These are phyloP conservation scores for Blastomussa wellsi DNA, from an alignment of 92 coral and sea anemone species.

Conservation along the genomic window DNA sequence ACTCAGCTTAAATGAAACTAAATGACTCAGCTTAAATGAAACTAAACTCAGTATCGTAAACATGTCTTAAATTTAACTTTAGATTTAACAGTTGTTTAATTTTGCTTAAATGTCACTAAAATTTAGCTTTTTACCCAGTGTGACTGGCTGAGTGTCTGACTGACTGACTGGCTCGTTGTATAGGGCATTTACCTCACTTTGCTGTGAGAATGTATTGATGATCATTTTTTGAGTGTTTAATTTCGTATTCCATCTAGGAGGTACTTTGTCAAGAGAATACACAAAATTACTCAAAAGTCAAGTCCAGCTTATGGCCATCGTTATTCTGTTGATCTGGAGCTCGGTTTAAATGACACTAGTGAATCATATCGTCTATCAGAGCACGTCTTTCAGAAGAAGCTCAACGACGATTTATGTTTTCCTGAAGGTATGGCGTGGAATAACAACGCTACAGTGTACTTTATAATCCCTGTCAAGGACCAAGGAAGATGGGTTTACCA, in stretches of 20 bases:
- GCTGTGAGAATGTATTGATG: no score
- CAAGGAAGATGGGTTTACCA: constrained; percentile 41
- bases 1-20: no score
- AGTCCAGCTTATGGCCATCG: constrained; percentile 40
- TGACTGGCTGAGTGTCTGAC: no score
- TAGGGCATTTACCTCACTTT: no score
- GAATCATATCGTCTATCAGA: constrained; percentile 35
- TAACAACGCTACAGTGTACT: constrained; percentile 20
- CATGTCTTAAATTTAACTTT: no score
- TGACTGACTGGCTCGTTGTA: no score
- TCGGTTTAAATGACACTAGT: neutral
- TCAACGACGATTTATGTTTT: constrained; percentile 24
- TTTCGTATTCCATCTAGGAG: neutral
- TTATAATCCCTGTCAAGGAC: constrained; percentile 36
- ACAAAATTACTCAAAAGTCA: constrained; percentile 29
- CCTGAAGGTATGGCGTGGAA: constrained; percentile 40
- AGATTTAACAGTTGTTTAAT: no score
- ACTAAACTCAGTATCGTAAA: no score
- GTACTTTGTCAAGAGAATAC: constrained; percentile 22
- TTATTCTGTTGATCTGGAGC: constrained; percentile 31
- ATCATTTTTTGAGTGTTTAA: no score
- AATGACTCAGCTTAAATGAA: no score
- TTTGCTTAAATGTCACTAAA: no score
- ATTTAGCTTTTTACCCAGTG: no score
- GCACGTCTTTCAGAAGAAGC: constrained; percentile 34